A percentile compares a stretch with the other conserved stretches of the same genome.
Conservation (phyloP, 1,140 invertebrate species). For the honey bee (Apis mellifera) region DNA sequence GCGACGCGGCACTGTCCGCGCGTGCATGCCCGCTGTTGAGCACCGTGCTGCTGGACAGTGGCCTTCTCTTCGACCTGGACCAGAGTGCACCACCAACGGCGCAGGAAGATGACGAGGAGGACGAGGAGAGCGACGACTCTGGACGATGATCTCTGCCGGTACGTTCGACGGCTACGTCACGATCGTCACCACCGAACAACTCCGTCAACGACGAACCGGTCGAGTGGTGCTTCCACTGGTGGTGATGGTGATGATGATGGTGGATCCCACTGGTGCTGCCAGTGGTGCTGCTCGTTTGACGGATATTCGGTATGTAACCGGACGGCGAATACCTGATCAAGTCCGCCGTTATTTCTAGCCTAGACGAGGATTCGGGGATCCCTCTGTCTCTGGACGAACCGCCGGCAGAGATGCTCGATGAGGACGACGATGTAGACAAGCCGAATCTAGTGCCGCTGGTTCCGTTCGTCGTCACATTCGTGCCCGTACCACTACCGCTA, state of each 20-base stretch:
- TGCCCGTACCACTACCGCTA: conserved; percentile 32
- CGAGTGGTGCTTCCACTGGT: conserved; percentile 60
- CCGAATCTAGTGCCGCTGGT: conserved; percentile 45
- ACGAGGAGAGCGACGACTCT: conserved; percentile 64
- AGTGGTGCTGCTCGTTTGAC: conserved; percentile 68
- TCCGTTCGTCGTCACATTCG: conserved; percentile 44
- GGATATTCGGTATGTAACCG: conserved; percentile 84
- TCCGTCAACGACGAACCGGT: conserved; percentile 61
- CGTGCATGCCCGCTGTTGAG: conserved; percentile 60
- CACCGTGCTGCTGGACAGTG: conserved; percentile 62
- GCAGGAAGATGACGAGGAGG: conserved; percentile 61
- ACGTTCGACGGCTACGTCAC: conserved; percentile 53
- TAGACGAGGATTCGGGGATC: conserved; percentile 43
- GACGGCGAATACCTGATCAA: conserved; percentile 84
- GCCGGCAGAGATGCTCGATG: conserved; percentile 31
- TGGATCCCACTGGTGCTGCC: conserved; percentile 10
- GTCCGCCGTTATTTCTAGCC: conserved; percentile 79
- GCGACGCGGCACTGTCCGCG: conserved; percentile 61
- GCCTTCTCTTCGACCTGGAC: conserved; percentile 60
- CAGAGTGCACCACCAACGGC: conserved; percentile 39
- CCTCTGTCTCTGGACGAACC: conserved; percentile 53
- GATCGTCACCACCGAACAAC: conserved; percentile 67
- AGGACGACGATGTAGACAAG: conserved; percentile 47
- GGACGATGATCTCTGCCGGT: conserved; percentile 52
- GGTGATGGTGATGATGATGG: background rate